Conservation (phyloP, 2,797 vertebrate species). For the Sphenopsis melanotis region DNA sequence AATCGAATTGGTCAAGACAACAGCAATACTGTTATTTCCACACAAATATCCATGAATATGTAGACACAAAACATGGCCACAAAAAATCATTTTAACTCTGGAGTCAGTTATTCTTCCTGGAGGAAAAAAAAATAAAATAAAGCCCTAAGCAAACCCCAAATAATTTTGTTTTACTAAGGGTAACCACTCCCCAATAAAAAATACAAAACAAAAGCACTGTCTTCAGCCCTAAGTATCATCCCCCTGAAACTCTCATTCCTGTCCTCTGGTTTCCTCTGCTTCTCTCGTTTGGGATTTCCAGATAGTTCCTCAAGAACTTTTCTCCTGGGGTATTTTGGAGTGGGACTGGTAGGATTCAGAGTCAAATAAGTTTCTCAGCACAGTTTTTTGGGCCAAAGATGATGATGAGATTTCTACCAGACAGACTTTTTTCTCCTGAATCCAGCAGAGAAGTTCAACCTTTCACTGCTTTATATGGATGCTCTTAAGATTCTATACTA, state of each 20-base stretch:
- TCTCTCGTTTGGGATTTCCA: background rate
- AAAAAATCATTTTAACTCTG: background rate
- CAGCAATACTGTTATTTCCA: background rate
- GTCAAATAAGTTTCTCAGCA: background rate
- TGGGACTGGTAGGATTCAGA: background rate
- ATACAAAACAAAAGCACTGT: background rate
- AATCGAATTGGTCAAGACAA: background rate
- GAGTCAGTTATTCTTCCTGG: background rate
- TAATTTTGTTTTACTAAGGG: background rate
- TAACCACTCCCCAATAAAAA: background rate
- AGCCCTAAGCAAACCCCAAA: background rate
- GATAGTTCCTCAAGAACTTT: background rate
- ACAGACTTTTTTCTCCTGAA: background rate
- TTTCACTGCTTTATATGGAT: background rate
- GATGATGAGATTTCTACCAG: background rate
- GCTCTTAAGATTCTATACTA: background rate
- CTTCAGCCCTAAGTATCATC: background rate
- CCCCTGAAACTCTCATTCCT: background rate
- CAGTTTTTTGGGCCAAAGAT: background rate
- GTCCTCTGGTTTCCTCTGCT: background rate
- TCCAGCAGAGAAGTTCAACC: background rate
- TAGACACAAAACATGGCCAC: background rate
- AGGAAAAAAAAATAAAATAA: background rate
- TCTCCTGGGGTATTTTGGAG: background rate
- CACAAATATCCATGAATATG: background rate